Conservation (phyloP, 2,888 invertebrate species). For the Ectobius pallidus region DNA sequence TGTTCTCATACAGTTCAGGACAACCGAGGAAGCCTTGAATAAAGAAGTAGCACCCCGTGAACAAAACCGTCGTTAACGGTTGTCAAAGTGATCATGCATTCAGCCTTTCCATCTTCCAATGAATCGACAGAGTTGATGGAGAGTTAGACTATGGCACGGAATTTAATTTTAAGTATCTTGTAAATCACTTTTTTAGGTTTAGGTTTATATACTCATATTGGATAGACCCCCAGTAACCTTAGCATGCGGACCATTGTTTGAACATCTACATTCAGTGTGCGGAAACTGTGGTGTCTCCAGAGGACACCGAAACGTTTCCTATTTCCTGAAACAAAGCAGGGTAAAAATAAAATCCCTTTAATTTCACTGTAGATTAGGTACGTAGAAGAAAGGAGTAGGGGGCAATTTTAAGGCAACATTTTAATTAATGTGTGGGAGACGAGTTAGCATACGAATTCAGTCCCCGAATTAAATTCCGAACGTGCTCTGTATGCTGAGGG, state of each 20-base stretch:
- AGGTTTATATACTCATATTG: too few relatives aligned
- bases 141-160: too few relatives aligned
- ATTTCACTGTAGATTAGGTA: constrained; percentile 40
- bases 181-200: too few relatives aligned
- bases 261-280: neutral
- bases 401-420: constrained; percentile 32
- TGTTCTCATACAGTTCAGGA: too few relatives aligned
- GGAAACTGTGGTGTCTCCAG: neutral
- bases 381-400: constrained; percentile 20
- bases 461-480: constrained; percentile 34
- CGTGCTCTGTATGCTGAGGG: constrained; percentile 32
- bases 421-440: constrained; percentile 37
- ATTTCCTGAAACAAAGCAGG: neutral
- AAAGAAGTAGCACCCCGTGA: too few relatives aligned
- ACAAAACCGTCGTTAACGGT: too few relatives aligned
- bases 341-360: constrained; percentile 20
- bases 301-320: neutral
- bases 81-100: too few relatives aligned
- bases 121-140: too few relatives aligned
- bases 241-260: neutral
- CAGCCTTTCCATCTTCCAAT: too few relatives aligned
- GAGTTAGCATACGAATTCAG: constrained; percentile 37
- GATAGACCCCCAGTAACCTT: too few relatives aligned
- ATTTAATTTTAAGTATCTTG: too few relatives aligned
- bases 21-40: too few relatives aligned